Percentiles rank a stretch among this genome's conserved stretches.
phyloP scores from a whole-genome alignment of 2,888 invertebrate genomes.

The Lochmaea capreae region DNA sequence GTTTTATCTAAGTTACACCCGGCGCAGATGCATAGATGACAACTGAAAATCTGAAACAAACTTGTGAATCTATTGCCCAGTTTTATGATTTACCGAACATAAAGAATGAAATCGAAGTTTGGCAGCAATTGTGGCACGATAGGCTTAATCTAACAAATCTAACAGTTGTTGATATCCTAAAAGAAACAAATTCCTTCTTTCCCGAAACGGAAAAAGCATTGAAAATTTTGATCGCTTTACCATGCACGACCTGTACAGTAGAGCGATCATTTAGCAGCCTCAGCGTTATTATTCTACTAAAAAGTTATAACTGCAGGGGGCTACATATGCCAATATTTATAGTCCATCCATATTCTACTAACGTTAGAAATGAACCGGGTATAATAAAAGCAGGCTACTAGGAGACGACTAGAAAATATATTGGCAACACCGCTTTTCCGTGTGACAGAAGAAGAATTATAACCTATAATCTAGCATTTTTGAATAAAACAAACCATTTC shows the following conservation, averaged over 20 bases:
- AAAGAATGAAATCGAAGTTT: slow-evolving; percentile 31
- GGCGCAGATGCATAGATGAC: slow-evolving; percentile 35
- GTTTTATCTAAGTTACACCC: slow-evolving; percentile 39
- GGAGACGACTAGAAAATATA: too few relatives aligned
- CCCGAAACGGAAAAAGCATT: background rate
- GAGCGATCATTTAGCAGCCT: slow-evolving; percentile 24
- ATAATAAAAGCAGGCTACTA: too few relatives aligned
- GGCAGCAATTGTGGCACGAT: slow-evolving; percentile 27
- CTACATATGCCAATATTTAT: too few relatives aligned
- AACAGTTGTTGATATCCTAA: slow-evolving; percentile 36
- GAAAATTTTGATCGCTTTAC: slow-evolving; percentile 13
- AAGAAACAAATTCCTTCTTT: slow-evolving; percentile 2
- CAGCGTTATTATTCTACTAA: too few relatives aligned
- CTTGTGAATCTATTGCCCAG: slow-evolving; percentile 24
- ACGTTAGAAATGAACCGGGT: too few relatives aligned
- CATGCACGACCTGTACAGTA: slow-evolving; percentile 29
- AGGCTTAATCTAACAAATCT: slow-evolving; percentile 27
- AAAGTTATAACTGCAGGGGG: background rate
- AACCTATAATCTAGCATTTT: too few relatives aligned
- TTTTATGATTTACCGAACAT: too few relatives aligned
- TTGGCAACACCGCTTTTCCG: too few relatives aligned
- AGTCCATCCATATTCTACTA: too few relatives aligned
- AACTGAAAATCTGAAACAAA: slow-evolving; percentile 33
- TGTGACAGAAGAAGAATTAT: too few relatives aligned
- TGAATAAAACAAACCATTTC: too few relatives aligned